A percentile compares a stretch with the other conserved stretches of the same genome.
Conservation (phyloP, 1,140 invertebrate genomes). For the Nasonia giraulti region DNA sequence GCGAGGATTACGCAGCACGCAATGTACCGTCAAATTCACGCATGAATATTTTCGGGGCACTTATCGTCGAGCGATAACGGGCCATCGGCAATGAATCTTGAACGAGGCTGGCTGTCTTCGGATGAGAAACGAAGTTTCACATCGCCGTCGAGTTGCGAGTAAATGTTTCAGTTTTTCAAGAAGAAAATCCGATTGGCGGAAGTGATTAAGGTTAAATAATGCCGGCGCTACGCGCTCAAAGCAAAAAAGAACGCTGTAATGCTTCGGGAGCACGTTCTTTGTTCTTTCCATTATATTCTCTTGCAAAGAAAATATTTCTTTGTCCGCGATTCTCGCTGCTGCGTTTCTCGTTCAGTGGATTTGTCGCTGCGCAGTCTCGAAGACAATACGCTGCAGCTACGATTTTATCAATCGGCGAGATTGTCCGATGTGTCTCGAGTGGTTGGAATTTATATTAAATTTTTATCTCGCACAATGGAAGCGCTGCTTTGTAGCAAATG, state of each 20-base stretch:
- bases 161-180: not conserved
- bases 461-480: no score
- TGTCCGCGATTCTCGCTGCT: not conserved
- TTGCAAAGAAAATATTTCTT: conserved; percentile 14
- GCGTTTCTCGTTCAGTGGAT: not conserved
- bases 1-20: no score
- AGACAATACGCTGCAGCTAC: not conserved
- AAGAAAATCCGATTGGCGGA: not conserved
- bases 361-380: not conserved
- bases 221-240: not conserved
- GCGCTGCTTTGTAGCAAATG: no score
- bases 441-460: not conserved
- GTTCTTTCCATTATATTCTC: not conserved
- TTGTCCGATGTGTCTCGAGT: not conserved
- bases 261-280: not conserved
- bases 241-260: not conserved
- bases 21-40: no score
- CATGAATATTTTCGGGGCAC: no score
- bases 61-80: not conserved
- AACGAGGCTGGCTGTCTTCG: not conserved
- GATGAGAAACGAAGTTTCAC: not conserved
- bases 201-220: not conserved
- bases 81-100: not conserved
- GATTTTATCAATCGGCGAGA: not conserved
- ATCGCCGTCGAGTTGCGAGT: not conserved